A percentile compares a stretch with the other conserved stretches of the same genome.
Evolutionary conservation across 2,888 invertebrate species (phyloP).

Genomic region (Temnothorax rugatulus): DNA sequence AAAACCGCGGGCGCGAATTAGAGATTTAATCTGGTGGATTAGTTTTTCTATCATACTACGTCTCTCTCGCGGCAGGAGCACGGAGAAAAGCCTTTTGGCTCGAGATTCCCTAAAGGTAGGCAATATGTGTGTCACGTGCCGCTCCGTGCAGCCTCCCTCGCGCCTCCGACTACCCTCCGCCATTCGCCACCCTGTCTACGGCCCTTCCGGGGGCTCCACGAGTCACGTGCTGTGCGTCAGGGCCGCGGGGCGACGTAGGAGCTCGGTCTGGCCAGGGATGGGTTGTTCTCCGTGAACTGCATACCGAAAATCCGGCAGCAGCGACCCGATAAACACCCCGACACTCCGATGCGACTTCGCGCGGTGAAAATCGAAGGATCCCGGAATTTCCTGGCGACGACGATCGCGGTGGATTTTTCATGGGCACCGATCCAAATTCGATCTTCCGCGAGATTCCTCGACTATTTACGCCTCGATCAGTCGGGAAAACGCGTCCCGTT

Average conservation of each 20-base stretch:
- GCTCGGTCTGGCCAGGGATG: slow-evolving; percentile 63
- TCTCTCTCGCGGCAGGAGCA: slow-evolving; percentile 22
- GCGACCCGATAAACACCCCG: slow-evolving; percentile 78
- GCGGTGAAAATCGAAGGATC: slow-evolving; percentile 64
- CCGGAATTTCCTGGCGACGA: slow-evolving; percentile 64
- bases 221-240: slow-evolving; percentile 71
- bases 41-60: slow-evolving; percentile 69
- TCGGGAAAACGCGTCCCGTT: slow-evolving; percentile 17
- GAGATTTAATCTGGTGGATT: slow-evolving; percentile 73
- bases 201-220: slow-evolving; percentile 48
- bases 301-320: slow-evolving; percentile 71
- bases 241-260: slow-evolving; percentile 61
- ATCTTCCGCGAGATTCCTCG: slow-evolving; percentile 58
- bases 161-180: slow-evolving; percentile 46
- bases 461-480: slow-evolving; percentile 16
- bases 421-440: slow-evolving; percentile 75
- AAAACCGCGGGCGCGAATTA: slow-evolving; percentile 64
- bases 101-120: slow-evolving; percentile 73
- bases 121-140: slow-evolving; percentile 81
- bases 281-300: slow-evolving; percentile 77
- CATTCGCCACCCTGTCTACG: slow-evolving; percentile 35
- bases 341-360: slow-evolving; percentile 61
- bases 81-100: slow-evolving; percentile 69
- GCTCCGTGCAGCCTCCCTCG: slow-evolving; percentile 60
- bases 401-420: slow-evolving; percentile 72